Evolutionary conservation across 2,888 invertebrate species (phyloP), one percentile per base, ranked within the genome.

Genomic region (Mallateleia sp.): DNA sequence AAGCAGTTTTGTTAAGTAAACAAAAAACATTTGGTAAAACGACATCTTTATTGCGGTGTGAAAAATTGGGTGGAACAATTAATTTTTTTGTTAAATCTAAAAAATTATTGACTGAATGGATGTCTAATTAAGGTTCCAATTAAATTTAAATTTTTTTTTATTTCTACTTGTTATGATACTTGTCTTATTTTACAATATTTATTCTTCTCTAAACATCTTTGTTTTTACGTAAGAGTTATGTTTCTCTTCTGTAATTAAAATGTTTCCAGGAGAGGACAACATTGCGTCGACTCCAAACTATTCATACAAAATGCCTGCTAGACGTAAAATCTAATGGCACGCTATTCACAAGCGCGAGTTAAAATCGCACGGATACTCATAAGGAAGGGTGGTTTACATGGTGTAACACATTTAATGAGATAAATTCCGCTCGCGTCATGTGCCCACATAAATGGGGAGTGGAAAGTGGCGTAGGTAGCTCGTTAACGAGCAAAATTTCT

Each of bases 351-450:
- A 81, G 64, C 18, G 6, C n/a, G 58, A n/a, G 66, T 81, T 67
- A 74, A 71, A 77, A 60, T 72, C 45, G 54, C 22, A 24, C 62
- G 28, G 32, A 24, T 52, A 54, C 56, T 78, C 22, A 9, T 25
- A 58, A 34, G 60, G 22, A 32, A 79, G 79, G 85, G 79, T 85
- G 32, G 79, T 75, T 79, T 79, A 85, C 79, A 75, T 56, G 79
- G 56, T 85, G 79, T 80, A 79, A 85, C 69, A 80, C 74, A 80
- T 77, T 56, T 85, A 85, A 85, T 75, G 80, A 85, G 80, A 85
- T 69, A 80, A 85, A 85, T 85, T 85, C 85, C 85, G 14, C 42
- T 75, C 75, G 75, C 34, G 69, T 74, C 85, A 47, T 64, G 34
- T 64, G 71, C 75, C 75, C 64, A 75, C 75, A 28, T 85, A 85